A percentile compares a stretch with the other conserved stretches of the same genome.
Evolutionary conservation across 2,888 invertebrate genomes (phyloP).

Genomic region (Mythimna loreyi): DNA sequence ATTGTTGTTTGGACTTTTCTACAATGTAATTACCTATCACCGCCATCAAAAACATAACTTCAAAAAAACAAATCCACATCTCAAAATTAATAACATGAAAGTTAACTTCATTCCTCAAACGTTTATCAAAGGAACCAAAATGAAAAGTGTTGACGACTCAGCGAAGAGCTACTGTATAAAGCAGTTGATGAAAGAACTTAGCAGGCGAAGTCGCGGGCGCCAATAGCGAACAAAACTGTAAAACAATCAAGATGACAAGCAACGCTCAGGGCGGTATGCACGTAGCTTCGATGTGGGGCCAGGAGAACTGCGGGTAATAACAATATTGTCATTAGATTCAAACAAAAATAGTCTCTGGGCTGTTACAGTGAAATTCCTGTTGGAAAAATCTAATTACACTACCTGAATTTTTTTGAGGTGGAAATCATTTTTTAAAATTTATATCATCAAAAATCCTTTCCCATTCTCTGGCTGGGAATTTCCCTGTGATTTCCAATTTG

Average conservation of each 20-base stretch:
- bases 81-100: not conserved
- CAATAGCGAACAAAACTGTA: constrained; percentile 63
- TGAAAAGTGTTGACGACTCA: constrained; percentile 25
- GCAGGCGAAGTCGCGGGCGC: constrained; percentile 16
- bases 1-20: no score
- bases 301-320: constrained; percentile 14
- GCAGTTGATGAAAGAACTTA: constrained; percentile 56
- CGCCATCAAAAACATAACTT: no score
- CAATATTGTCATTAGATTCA: no score
- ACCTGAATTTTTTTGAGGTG: no score
- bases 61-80: not conserved
- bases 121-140: constrained; percentile 12
- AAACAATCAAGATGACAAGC: constrained; percentile 73
- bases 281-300: constrained; percentile 61
- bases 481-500: no score
- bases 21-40: no score
- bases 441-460: no score
- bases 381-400: no score
- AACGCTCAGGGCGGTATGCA: constrained; percentile 66
- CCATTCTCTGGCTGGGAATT: no score
- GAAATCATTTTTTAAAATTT: no score
- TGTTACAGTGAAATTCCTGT: not conserved
- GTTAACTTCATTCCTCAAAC: not conserved
- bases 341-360: no score
- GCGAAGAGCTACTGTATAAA: constrained; percentile 33